phyloP scores from a whole-genome alignment of 2,888 invertebrate species.

The Drosophila macrospina region DNA sequence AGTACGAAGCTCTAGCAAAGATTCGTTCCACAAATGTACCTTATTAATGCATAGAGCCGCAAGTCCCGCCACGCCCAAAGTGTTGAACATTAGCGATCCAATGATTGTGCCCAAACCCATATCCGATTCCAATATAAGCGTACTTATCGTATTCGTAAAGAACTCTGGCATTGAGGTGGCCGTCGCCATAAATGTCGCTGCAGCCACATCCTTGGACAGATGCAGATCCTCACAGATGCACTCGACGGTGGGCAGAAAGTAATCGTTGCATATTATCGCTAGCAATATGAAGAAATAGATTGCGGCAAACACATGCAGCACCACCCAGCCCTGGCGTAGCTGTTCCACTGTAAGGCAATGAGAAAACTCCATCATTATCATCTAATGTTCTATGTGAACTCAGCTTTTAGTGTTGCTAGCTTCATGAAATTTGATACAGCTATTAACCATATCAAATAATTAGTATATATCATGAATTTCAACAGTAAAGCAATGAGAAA shows the following conservation, averaged over 20 bases:
- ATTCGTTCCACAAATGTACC: slow-evolving; percentile 85
- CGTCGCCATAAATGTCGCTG: slow-evolving; percentile 98
- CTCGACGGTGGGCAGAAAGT: slow-evolving; percentile 95
- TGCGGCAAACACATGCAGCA: slow-evolving; percentile 91
- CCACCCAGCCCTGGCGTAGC: slow-evolving; percentile 91
- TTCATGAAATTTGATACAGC: background rate
- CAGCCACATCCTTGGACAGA: slow-evolving; percentile 95
- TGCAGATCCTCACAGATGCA: slow-evolving; percentile 92
- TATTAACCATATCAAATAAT: background rate
- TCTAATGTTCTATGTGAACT: slow-evolving; percentile 6
- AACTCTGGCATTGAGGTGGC: slow-evolving; percentile 98
- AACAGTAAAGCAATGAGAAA: slow-evolving; percentile 1
- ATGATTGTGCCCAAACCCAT: slow-evolving; percentile 95
- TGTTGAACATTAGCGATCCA: slow-evolving; percentile 94
- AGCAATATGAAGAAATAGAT: slow-evolving; percentile 94
- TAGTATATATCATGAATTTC: background rate
- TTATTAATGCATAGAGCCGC: slow-evolving; percentile 91
- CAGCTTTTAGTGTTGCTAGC: background rate
- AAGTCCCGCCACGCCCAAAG: slow-evolving; percentile 93
- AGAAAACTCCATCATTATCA: background rate
- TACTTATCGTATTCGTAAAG: slow-evolving; percentile 96
- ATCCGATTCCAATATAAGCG: slow-evolving; percentile 92
- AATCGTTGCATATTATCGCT: slow-evolving; percentile 96
- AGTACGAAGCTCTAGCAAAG: too few relatives aligned
- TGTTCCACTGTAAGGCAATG: slow-evolving; percentile 86